Percentiles rank a stretch among this genome's conserved stretches.
phyloP scores from a whole-genome alignment of 2,888 invertebrate genomes.

The Corythucha ciliata region DNA sequence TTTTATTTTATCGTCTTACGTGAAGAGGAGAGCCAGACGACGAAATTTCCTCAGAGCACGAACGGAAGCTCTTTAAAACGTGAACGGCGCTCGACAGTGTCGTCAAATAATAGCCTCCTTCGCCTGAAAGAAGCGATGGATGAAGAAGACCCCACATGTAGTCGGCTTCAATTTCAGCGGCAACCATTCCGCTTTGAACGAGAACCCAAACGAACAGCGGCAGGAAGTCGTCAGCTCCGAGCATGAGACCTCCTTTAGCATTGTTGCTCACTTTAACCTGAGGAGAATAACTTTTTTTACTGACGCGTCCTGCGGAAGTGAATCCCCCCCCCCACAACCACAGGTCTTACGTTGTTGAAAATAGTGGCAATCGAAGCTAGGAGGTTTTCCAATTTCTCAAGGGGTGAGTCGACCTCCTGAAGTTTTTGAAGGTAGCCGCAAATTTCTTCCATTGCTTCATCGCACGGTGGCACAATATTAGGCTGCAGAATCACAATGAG shows the following conservation, averaged over 20 bases:
- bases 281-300: conserved; percentile 15
- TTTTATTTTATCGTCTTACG: conserved; percentile 40
- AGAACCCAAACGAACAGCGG: conserved; percentile 87
- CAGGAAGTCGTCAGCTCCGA: conserved; percentile 82
- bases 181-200: conserved; percentile 78
- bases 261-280: conserved; percentile 60
- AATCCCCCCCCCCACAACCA: no score
- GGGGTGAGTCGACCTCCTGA: conserved; percentile 83
- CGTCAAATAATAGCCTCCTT: conserved; percentile 90
- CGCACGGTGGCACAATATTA: conserved; percentile 66
- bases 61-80: conserved; percentile 62
- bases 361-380: conserved; percentile 81
- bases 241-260: conserved; percentile 44
- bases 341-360: conserved; percentile 53
- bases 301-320: no score
- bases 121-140: conserved; percentile 79
- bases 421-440: conserved; percentile 68
- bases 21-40: conserved; percentile 42
- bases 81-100: conserved; percentile 88
- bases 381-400: conserved; percentile 86
- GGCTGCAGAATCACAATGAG: conserved; percentile 43
- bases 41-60: conserved; percentile 31
- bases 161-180: conserved; percentile 90
- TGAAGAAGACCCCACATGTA: conserved; percentile 90
- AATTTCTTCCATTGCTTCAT: conserved; percentile 64